Conservation (phyloP, 2,888 invertebrate species). For the Coenonympha arcania region DNA sequence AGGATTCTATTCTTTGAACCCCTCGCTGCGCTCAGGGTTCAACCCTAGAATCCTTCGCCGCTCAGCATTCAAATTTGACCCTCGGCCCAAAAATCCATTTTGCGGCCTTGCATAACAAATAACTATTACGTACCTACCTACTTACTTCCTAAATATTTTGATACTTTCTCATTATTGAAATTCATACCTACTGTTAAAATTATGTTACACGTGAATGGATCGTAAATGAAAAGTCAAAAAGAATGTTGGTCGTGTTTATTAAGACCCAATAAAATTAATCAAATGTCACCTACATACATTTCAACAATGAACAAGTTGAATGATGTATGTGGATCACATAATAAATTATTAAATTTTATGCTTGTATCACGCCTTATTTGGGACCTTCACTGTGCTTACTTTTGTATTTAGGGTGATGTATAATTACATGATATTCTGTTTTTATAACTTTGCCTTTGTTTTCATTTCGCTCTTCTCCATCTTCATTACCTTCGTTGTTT, state of each 20-base stretch:
- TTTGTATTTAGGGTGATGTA: conserved; percentile 24
- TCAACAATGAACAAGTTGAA: neutral
- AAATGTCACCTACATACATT: neutral
- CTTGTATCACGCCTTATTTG: neutral
- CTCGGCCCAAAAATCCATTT: too few relatives aligned
- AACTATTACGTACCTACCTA: too few relatives aligned
- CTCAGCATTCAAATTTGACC: too few relatives aligned
- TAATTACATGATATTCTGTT: conserved; percentile 22
- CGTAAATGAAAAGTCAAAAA: neutral
- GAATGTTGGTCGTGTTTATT: neutral
- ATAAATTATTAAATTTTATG: neutral
- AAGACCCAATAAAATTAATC: neutral
- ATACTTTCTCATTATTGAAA: too few relatives aligned
- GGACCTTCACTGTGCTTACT: neutral
- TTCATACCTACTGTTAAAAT: too few relatives aligned
- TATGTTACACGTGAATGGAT: neutral
- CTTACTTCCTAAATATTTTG: too few relatives aligned
- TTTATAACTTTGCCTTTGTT: neutral
- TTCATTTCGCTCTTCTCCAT: too few relatives aligned
- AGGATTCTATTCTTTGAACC: too few relatives aligned
- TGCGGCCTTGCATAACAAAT: too few relatives aligned
- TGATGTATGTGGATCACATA: neutral
- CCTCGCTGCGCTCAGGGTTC: too few relatives aligned
- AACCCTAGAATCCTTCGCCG: too few relatives aligned
- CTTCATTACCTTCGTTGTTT: neutral